Conservation (phyloP, 1,140 invertebrate species). For the Catajapyx aquilonaris region DNA sequence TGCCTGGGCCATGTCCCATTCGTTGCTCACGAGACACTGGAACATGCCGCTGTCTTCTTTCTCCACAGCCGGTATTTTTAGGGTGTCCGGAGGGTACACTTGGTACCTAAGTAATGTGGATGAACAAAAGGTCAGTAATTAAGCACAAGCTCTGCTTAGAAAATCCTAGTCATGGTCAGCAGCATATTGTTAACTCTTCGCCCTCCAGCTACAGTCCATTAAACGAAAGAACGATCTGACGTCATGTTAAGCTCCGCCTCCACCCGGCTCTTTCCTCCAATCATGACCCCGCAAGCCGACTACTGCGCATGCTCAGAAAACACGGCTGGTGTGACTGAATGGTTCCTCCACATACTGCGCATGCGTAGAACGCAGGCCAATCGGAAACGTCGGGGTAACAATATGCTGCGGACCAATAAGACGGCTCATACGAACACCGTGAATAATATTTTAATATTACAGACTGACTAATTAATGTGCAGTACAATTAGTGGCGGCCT, state of each 20-base stretch:
- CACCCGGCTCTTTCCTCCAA: too few relatives aligned
- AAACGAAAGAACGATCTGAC: too few relatives aligned
- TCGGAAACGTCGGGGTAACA: too few relatives aligned
- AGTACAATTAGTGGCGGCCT: too few relatives aligned
- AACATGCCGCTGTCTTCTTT: slow-evolving; percentile 69
- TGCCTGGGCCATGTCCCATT: slow-evolving; percentile 64
- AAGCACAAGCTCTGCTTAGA: not conserved
- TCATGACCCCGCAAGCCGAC: not conserved
- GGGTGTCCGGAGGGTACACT: slow-evolving; percentile 13
- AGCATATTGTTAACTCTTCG: not conserved
- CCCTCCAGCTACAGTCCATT: not conserved
- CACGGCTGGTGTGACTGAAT: not conserved
- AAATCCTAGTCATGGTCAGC: too few relatives aligned
- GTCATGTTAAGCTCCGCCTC: too few relatives aligned
- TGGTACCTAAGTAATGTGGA: slow-evolving; percentile 5
- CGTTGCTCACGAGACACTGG: slow-evolving; percentile 69
- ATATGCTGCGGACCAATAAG: too few relatives aligned
- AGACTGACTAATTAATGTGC: too few relatives aligned
- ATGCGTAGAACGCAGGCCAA: too few relatives aligned
- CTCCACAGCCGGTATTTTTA: slow-evolving; percentile 43
- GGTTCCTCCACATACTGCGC: too few relatives aligned
- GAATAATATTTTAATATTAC: too few relatives aligned
- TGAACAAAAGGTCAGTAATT: not conserved
- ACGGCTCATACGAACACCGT: too few relatives aligned
- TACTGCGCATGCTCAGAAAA: slow-evolving; percentile 1